Evolutionary conservation across 2,797 vertebrate species (phyloP).

Genomic region (Fistularia tabacaria): DNA sequence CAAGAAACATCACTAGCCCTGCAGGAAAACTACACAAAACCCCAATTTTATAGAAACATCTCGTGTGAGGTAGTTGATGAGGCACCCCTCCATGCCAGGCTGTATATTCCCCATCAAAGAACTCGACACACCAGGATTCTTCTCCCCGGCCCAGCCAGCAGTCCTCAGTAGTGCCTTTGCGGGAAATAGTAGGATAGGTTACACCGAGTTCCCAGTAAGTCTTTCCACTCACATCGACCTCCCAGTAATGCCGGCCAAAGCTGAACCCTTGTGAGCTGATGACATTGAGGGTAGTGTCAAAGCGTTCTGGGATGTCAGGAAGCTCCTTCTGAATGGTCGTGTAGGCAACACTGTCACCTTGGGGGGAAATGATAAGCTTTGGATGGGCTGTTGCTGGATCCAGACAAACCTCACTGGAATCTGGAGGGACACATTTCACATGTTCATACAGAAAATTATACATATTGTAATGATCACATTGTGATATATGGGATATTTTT

Average conservation of each 20-base stretch:
- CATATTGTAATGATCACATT: neutral
- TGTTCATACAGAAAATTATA: neutral
- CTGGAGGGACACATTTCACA: constrained; percentile 46
- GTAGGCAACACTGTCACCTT: constrained; percentile 68
- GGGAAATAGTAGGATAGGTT: constrained; percentile 73
- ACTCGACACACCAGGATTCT: constrained; percentile 79
- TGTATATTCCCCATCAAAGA: constrained; percentile 77
- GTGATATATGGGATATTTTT: neutral
- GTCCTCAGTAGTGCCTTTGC: constrained; percentile 73
- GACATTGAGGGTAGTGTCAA: constrained; percentile 78
- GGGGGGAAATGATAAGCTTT: constrained; percentile 72
- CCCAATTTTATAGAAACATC: constrained; percentile 65
- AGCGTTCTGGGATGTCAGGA: constrained; percentile 67
- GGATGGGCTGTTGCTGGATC: constrained; percentile 77
- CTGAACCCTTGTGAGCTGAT: constrained; percentile 69
- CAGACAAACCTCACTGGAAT: constrained; percentile 68
- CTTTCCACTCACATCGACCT: constrained; percentile 75
- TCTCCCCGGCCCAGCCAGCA: constrained; percentile 77
- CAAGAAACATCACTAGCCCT: constrained; percentile 73
- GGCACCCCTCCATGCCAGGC: constrained; percentile 77
- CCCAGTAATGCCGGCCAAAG: constrained; percentile 77
- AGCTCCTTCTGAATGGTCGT: constrained; percentile 74
- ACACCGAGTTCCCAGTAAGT: constrained; percentile 81
- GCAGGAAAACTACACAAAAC: constrained; percentile 73
- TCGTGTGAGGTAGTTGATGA: constrained; percentile 64